Percentiles rank a stretch among this genome's conserved stretches.
Evolutionary conservation across 2,888 invertebrate species (phyloP).

Genomic region (Chrysotoxum bicinctum): DNA sequence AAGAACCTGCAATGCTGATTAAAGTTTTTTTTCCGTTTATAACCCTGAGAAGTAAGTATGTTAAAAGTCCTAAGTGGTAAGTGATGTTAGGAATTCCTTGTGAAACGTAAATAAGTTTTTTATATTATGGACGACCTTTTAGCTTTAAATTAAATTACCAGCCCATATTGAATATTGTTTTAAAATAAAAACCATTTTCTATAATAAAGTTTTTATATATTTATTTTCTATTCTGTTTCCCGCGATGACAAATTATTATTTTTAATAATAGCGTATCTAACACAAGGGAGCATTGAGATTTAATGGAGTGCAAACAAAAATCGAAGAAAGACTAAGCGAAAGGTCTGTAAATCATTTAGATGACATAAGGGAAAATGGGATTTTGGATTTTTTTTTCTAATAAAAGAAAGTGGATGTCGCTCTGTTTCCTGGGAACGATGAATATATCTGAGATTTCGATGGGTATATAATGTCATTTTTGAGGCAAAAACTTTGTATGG

Average conservation of each 20-base stretch:
- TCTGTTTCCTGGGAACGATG: too few relatives aligned
- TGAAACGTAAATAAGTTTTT: too few relatives aligned
- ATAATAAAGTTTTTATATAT: slow-evolving; percentile 19
- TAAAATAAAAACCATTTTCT: slow-evolving; percentile 2
- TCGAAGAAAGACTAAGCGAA: background rate
- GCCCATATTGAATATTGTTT: background rate
- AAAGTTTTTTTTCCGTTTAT: too few relatives aligned
- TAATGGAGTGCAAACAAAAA: slow-evolving; percentile 6
- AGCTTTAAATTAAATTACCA: background rate
- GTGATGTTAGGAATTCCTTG: too few relatives aligned
- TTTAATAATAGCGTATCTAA: background rate
- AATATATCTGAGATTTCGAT: background rate
- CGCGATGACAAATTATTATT: slow-evolving; percentile 42
- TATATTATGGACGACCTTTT: too few relatives aligned
- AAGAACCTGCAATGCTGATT: too few relatives aligned
- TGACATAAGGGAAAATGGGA: slow-evolving; percentile 1
- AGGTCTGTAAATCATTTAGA: slow-evolving; percentile 17
- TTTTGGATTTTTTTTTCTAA: background rate
- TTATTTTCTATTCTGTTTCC: slow-evolving; percentile 15
- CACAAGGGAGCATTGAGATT: background rate
- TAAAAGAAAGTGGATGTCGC: slow-evolving; percentile 1
- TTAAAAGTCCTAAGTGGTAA: too few relatives aligned
- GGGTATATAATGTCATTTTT: background rate
- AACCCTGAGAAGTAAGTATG: too few relatives aligned
- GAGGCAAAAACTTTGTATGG: background rate